Evolutionary conservation across 2,888 invertebrate species (phyloP), one percentile per base, ranked within the genome.

Genomic region (Pegoplata infirma): DNA sequence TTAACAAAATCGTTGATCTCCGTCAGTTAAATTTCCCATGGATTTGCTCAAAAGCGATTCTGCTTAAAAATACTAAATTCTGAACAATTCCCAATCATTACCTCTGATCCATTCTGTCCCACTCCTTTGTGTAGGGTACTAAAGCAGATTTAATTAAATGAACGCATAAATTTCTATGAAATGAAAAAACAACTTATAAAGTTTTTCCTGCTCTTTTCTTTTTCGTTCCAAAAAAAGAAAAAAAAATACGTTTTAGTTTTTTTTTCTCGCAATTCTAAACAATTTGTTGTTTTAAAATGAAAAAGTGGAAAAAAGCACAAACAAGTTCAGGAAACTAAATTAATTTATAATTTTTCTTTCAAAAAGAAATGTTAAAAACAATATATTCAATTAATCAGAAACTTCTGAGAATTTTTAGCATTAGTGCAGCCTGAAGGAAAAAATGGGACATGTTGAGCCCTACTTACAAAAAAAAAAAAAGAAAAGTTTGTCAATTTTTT

Each of bases 101-200:
- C 1, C 6, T 28, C 28, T 1, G 8, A 28, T 8, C 28, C 28
- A 4, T 4, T 7, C 28, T 6, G 10, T n/a, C 36, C 36, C n/a
- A n/a, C 12, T 40, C n/a, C 12, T 0, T 32, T 2, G 8, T 10
- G 12, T 32, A 32, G n/a, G 12, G 36, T 12, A 40, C n/a, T 40
- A 40, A 16, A 32, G 6, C 10, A 21, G 36, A 49, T 58, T 66
- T 55, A 61, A 55, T 59, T 67, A 46, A 47, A 53, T 19, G 40
- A 44, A 66, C 47, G 67, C 61, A 68, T 63, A 72, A 47, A 55
- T 68, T 66, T 67, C 32, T 32, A 59, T 59, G 17, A 59, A 67
- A n/a, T n/a, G n/a, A 46, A 21, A 47, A 47, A 21, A 49, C 36
- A 49, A 3, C 23, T 23, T 12, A 16, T 21, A 8, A 28, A 47